A percentile compares a stretch with the other conserved stretches of the same genome.
phyloP scores from a whole-genome alignment of 1,140 invertebrate genomes.

The Drosophila tropicalis region DNA sequence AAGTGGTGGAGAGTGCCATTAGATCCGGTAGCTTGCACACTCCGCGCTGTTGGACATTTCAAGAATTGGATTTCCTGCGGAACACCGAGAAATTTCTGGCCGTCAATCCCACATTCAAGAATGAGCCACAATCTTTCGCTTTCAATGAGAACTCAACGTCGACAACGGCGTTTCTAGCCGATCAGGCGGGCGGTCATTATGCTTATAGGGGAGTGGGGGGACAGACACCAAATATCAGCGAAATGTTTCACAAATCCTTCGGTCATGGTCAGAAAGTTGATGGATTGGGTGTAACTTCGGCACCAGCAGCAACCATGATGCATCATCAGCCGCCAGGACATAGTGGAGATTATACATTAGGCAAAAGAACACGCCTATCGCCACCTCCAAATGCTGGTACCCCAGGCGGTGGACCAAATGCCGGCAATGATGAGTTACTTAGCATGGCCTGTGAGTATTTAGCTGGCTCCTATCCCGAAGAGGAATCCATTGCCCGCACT shows the following conservation, averaged over 20 bases:
- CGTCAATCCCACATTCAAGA: slow-evolving; percentile 70
- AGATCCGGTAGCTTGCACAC: slow-evolving; percentile 64
- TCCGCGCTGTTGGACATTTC: slow-evolving; percentile 78
- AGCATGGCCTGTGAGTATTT: slow-evolving; percentile 80
- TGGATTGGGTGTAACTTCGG: slow-evolving; percentile 12
- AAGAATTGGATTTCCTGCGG: slow-evolving; percentile 74
- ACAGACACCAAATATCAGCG: slow-evolving; percentile 68
- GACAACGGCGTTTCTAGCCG: slow-evolving; percentile 54
- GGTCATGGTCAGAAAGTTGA: slow-evolving; percentile 58
- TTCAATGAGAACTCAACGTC: slow-evolving; percentile 71
- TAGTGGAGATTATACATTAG: slow-evolving; percentile 34
- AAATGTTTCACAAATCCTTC: slow-evolving; percentile 81
- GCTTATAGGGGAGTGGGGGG: slow-evolving; percentile 25
- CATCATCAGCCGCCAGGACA: slow-evolving; percentile 27
- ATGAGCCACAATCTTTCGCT: slow-evolving; percentile 51
- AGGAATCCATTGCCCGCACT: slow-evolving; percentile 75
- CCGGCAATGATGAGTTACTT: slow-evolving; percentile 63
- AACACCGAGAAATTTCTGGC: slow-evolving; percentile 79
- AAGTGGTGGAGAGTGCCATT: slow-evolving; percentile 73
- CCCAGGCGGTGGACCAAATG: neutral
- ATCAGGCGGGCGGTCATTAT: slow-evolving; percentile 54
- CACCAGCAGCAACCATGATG: slow-evolving; percentile 37
- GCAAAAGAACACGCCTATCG: slow-evolving; percentile 56
- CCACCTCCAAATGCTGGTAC: slow-evolving; percentile 38
- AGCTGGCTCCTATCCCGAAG: slow-evolving; percentile 71